Evolutionary conservation across 2,797 vertebrate genomes (phyloP), one percentile per base, ranked within the genome.

Genomic region (Sardinella longiceps): DNA sequence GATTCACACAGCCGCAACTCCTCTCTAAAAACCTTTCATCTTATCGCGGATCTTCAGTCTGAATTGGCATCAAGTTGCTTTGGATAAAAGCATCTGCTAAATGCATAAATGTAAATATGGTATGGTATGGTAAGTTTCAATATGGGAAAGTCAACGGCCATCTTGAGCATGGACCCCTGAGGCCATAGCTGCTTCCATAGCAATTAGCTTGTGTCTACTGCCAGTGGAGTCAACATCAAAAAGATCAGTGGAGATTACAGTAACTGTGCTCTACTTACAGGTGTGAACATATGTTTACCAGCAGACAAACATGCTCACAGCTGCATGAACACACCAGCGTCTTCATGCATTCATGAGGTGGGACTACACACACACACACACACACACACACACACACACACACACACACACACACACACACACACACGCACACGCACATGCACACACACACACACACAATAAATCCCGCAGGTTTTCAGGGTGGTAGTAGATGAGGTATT

Each of bases 121-220:
- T n/a, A n/a, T n/a, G n/a, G n/a, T n/a, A n/a, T n/a, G n/a, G n/a
- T n/a, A n/a, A n/a, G n/a, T n/a, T n/a, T n/a, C n/a, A n/a, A n/a
- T n/a, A n/a, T n/a, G 15, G 48, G 14, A 50, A 14, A 50, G 48
- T 2, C 48, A 18, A 14, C 3, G 48, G 48, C 48, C 48, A 77
- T 51, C 46, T 83, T 83, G 85, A 86, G 84, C 77, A 60, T 81
- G 48, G 84, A 84, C 48, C 43, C 58, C 30, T 66, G 60, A 66
- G 60, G n/a, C 56, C 11, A 66, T 33, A 25, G 56, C n/a, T 66
- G 11, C 28, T 30, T 30, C 3, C 28, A 14, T 66, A 30, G 60
- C 2, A 12, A 12, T 66, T 30, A 12, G 28, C 15, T n/a, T n/a
- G n/a, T n/a, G n/a, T n/a, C n/a, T n/a, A n/a, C n/a, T n/a, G n/a